Conservation (phyloP, 2,888 invertebrate genomes). For the Cataglyphis livida region DNA sequence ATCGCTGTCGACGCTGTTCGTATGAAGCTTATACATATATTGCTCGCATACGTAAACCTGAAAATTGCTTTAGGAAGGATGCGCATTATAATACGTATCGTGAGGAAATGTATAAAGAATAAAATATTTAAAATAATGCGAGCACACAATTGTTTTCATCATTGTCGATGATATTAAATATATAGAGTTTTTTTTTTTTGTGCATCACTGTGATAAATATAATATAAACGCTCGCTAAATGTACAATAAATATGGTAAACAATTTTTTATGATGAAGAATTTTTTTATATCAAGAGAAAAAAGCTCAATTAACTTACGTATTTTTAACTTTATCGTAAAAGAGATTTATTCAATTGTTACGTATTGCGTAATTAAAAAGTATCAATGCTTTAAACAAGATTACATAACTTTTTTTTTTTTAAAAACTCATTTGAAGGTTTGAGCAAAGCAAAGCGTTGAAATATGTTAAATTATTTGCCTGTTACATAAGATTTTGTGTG, state of each 20-base stretch:
- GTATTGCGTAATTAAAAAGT: conserved; percentile 15
- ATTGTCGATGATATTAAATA: conserved; percentile 39
- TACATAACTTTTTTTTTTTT: background rate
- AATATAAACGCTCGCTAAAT: conserved; percentile 3
- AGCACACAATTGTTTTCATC: conserved; percentile 11
- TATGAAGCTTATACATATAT: conserved; percentile 39
- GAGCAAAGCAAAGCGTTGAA: background rate
- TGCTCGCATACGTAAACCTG: conserved; percentile 61
- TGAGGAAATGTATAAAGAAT: conserved; percentile 6
- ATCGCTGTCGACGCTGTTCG: conserved; percentile 39
- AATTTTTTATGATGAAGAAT: background rate
- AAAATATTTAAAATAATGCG: conserved; percentile 43
- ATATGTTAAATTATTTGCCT: background rate
- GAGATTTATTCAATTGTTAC: background rate
- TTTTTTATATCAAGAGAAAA: background rate
- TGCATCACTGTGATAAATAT: background rate
- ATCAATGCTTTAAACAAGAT: background rate
- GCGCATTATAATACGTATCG: conserved; percentile 15
- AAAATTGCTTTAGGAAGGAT: conserved; percentile 64
- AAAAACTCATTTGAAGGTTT: conserved; percentile 2
- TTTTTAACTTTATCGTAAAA: background rate
- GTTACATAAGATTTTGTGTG: conserved; percentile 2
- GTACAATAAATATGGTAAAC: background rate
- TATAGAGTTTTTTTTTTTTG: background rate
- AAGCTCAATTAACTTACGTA: background rate